A percentile compares a stretch with the other conserved stretches of the same genome.
Evolutionary conservation across 2,888 invertebrate genomes (phyloP).

Genomic region (Nemotelus nigrinus): DNA sequence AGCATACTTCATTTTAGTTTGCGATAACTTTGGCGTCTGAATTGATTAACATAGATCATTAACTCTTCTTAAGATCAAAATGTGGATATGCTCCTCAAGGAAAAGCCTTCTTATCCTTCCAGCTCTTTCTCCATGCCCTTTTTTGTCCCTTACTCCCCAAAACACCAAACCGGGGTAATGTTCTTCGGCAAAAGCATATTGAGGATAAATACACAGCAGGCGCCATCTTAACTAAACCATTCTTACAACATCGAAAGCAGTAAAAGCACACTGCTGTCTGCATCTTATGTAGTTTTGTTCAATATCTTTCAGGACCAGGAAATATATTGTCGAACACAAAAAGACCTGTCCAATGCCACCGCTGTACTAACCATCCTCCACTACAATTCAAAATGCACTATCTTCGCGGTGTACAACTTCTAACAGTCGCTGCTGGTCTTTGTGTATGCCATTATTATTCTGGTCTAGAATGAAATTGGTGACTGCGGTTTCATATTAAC

Average conservation of each 20-base stretch:
- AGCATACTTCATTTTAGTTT: too few relatives aligned
- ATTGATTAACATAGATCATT: too few relatives aligned
- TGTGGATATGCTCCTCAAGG: too few relatives aligned
- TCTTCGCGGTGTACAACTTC: neutral
- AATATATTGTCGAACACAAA: slow-evolving; percentile 51
- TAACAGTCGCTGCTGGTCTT: neutral
- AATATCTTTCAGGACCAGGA: slow-evolving; percentile 50
- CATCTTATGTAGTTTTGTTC: slow-evolving; percentile 51
- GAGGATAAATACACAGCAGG: slow-evolving; percentile 16
- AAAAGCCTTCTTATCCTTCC: neutral
- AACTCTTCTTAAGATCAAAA: too few relatives aligned
- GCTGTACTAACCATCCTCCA: neutral
- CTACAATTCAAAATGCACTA: neutral
- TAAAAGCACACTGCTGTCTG: slow-evolving; percentile 43
- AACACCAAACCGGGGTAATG: slow-evolving; percentile 9
- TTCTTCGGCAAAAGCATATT: slow-evolving; percentile 25
- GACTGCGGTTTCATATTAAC: slow-evolving; percentile 23
- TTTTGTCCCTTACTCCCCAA: neutral
- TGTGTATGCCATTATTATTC: neutral
- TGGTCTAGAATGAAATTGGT: neutral
- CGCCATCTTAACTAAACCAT: neutral
- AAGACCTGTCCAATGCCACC: slow-evolving; percentile 37
- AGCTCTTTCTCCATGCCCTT: neutral
- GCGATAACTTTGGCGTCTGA: too few relatives aligned
- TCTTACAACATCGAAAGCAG: neutral